These are phyloP conservation scores for Pandion haliaetus DNA, from an alignment of 2,113 vertebrate genomes.

Conservation along the genomic window DNA sequence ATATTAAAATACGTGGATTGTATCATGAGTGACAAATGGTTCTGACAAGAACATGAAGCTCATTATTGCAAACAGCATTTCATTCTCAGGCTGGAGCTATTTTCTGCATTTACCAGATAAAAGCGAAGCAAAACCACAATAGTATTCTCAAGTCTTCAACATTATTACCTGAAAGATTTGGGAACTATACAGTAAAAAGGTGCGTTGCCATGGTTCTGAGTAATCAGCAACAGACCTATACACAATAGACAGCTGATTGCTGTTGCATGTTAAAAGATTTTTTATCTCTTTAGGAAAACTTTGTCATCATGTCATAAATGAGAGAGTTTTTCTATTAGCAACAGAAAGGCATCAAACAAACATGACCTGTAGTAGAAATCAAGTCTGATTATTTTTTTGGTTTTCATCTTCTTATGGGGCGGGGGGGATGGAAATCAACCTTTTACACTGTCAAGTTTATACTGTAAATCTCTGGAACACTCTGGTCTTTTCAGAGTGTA, in stretches of 20 bases:
- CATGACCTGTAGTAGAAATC: background rate
- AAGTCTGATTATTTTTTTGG: background rate
- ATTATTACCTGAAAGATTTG: constrained; percentile 28
- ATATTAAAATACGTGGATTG: background rate
- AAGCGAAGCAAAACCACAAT: constrained; percentile 2
- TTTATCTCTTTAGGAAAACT: constrained; percentile 21
- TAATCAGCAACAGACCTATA: background rate
- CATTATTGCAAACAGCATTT: background rate
- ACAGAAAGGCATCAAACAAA: background rate
- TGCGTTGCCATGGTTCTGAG: constrained; percentile 56
- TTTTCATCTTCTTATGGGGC: background rate
- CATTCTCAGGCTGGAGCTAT: background rate
- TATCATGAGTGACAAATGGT: background rate
- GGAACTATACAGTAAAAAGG: background rate
- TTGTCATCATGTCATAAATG: background rate
- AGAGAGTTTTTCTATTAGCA: background rate
- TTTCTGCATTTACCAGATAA: background rate
- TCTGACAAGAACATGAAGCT: background rate
- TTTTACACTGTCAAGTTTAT: background rate
- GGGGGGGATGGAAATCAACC: background rate
- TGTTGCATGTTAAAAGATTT: background rate
- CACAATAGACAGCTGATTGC: constrained; percentile 60
- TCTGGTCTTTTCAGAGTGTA: background rate
- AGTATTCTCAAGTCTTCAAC: background rate
- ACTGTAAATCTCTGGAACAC: background rate